Evolutionary conservation across 1,140 invertebrate genomes (phyloP).

Genomic region (Cydia amplana): DNA sequence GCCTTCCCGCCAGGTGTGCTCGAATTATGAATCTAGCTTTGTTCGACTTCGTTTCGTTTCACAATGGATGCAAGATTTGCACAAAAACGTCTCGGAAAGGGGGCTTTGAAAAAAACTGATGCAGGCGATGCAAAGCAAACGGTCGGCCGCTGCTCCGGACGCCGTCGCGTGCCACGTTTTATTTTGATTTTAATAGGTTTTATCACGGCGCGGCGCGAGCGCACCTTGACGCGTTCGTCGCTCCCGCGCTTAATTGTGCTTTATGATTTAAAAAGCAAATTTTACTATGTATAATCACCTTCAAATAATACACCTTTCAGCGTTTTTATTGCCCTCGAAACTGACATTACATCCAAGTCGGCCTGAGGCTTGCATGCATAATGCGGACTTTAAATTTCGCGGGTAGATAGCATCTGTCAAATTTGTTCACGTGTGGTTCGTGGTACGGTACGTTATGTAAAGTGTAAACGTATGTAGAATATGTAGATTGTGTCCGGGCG

Average conservation of each 20-base stretch:
- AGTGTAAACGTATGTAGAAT: constrained; percentile 31
- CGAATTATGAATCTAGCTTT: constrained; percentile 58
- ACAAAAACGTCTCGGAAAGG: constrained; percentile 70
- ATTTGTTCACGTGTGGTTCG: constrained; percentile 22
- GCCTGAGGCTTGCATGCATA: constrained; percentile 8
- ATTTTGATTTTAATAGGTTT: constrained; percentile 53
- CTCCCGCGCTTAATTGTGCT: constrained; percentile 38
- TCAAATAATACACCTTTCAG: constrained; percentile 36
- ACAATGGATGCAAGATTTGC: constrained; percentile 74
- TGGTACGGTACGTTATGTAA: no score
- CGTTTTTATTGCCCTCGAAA: not conserved
- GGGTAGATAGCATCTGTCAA: constrained; percentile 14
- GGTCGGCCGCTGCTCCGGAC: constrained; percentile 21
- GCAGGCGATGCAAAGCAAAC: constrained; percentile 49
- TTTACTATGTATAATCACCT: constrained; percentile 44
- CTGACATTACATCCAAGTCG: not conserved
- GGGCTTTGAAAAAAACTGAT: constrained; percentile 56
- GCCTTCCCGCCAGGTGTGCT: constrained; percentile 69
- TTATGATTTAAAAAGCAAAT: constrained; percentile 36
- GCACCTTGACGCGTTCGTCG: constrained; percentile 39
- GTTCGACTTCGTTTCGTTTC: constrained; percentile 61
- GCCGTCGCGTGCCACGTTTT: constrained; percentile 61
- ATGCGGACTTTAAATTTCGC: not conserved
- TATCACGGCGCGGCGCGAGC: constrained; percentile 35
- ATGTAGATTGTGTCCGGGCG: constrained; percentile 12